Base-by-base conservation (phyloP, 2,888 invertebrate genomes). In the Nymphalis c-album region DNA sequence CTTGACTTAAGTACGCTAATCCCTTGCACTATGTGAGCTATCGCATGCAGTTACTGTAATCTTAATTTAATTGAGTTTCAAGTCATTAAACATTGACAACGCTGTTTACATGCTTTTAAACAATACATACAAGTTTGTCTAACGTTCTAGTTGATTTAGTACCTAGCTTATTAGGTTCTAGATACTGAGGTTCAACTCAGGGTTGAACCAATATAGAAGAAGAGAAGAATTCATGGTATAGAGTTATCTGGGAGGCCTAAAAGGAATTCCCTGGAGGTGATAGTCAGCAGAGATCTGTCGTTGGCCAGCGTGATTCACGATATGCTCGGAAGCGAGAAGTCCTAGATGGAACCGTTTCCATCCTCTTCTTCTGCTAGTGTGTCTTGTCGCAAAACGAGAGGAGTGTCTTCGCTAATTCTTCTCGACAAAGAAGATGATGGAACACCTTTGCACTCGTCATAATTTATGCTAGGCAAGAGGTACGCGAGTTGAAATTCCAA, bases 61-160 rank as follows among this genome's bases (percentile, higher is more conserved):
- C 47, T 63, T 57, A 55, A 63, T 13, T 47, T 57, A 63, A 63
- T 63, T 63, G 45, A 46, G 18, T 48, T 57, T 63, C 31, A 26
- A 35, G 57, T 13, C 53, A 53, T 53, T 53, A 16, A 31, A 16
- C 46, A 46, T 26, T 53, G 35, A 55, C 63, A 17, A 20, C 17
- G 50, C 18, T 61, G 35, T 51, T 50, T 35, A 31, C 48, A 50
- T 20, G 22, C 10, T 50, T 20, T 18, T n/a, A 18, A 3, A 20
- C 18, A 50, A 10, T 10, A 18, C 10, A 50, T 50, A 47, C 7
- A 47, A 47, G 26, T 31, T 31, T 31, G 26, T 31, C 6, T 31
- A 31, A 31, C 26, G 6, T 31, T 31, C 26, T 31, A 31, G 26
- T 31, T 31, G 26, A 31, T 31, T 31, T 6, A 31, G 26, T 31